These are phyloP conservation scores for Polypterus senegalus DNA, from an alignment of 2,113 vertebrate species.

Conservation along the genomic window DNA sequence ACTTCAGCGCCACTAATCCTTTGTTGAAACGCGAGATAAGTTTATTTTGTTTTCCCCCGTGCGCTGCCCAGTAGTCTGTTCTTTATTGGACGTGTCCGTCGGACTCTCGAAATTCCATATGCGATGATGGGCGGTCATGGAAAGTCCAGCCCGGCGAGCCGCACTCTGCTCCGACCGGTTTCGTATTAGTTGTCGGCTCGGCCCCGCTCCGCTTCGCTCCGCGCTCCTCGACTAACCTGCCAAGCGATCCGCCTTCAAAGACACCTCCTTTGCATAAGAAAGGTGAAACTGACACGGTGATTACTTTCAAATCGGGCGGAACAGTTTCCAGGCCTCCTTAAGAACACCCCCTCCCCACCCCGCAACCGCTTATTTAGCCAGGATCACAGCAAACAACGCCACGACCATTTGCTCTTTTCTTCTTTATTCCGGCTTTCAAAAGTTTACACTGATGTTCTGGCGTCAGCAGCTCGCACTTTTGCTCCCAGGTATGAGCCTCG, in stretches of 20 bases:
- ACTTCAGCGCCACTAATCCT: neutral
- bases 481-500: slow-evolving; percentile 10
- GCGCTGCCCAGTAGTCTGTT: neutral
- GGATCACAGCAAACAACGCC: slow-evolving; percentile 42
- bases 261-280: slow-evolving; percentile 83
- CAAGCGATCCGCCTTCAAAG: slow-evolving; percentile 74
- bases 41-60: slow-evolving; percentile 2
- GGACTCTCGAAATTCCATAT: too few species aligned
- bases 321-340: slow-evolving; percentile 55
- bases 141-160: too few species aligned
- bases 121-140: too few species aligned
- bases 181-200: too few species aligned
- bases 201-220: slow-evolving; percentile 32
- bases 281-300: slow-evolving; percentile 77
- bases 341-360: slow-evolving; percentile 29
- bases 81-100: too few species aligned
- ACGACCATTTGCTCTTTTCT: slow-evolving; percentile 30
- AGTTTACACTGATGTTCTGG: slow-evolving; percentile 21
- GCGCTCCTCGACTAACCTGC: slow-evolving; percentile 52
- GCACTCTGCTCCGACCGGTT: too few species aligned
- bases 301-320: slow-evolving; percentile 71
- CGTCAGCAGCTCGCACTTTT: slow-evolving; percentile 21
- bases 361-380: slow-evolving; percentile 31
- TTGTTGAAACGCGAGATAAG: slow-evolving; percentile 1
- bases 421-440: slow-evolving; percentile 15